Evolutionary conservation across 2,113 vertebrate species (phyloP).

Genomic region (Sorex fumeus): DNA sequence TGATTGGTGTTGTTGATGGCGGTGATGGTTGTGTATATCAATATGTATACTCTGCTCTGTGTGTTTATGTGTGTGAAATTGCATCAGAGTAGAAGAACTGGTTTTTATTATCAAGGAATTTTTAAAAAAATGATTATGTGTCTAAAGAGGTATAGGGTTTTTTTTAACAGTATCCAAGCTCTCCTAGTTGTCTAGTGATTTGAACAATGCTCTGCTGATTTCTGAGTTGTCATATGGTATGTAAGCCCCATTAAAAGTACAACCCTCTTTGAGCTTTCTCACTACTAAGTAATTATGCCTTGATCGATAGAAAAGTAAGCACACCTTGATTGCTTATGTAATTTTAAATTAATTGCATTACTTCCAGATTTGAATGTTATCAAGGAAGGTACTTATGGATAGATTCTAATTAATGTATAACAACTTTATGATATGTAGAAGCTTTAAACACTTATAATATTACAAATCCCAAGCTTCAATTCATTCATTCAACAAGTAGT

Average conservation of each 20-base stretch:
- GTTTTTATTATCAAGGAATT: not conserved
- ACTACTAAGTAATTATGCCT: constrained; percentile 67
- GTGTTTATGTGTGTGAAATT: not conserved
- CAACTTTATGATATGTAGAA: constrained; percentile 19
- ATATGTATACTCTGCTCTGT: too few species aligned
- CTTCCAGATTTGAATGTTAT: not conserved
- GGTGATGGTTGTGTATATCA: not conserved
- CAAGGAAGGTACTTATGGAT: not conserved
- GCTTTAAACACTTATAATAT: not conserved
- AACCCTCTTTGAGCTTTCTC: constrained; percentile 21
- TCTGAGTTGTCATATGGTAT: constrained; percentile 34
- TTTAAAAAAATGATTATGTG: not conserved
- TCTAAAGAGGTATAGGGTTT: constrained; percentile 16
- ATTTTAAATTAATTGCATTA: constrained; percentile 72
- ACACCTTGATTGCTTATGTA: constrained; percentile 71
- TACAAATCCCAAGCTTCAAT: not conserved
- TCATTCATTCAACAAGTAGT: constrained; percentile 58
- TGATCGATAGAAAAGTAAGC: constrained; percentile 77
- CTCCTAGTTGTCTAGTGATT: constrained; percentile 56
- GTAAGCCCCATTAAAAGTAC: not conserved
- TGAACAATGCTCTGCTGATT: constrained; percentile 45
- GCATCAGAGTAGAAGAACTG: not conserved
- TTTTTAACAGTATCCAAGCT: constrained; percentile 35
- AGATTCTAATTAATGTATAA: constrained; percentile 65
- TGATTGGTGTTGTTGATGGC: not conserved